Evolutionary conservation across 2,888 invertebrate genomes (phyloP), one percentile per base, ranked within the genome.

Genomic region (Argynnis bischoffii): DNA sequence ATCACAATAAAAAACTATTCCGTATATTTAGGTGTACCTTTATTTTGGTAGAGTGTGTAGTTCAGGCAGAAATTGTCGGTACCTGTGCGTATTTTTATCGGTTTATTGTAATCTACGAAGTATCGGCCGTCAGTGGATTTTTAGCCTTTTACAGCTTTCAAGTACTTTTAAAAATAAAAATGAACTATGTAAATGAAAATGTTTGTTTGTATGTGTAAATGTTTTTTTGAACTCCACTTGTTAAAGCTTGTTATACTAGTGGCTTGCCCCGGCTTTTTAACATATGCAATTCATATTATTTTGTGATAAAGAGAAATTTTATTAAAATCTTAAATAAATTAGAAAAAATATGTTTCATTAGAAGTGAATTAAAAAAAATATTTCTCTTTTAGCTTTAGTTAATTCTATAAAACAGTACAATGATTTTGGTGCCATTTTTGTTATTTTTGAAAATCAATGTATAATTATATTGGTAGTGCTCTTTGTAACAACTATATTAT

Each of bases 91-190:
- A 59, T 70, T 70, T 72, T 72, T 68, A 70, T 61, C 72, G 69
- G 69, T 69, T 67, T 70, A 72, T 64, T 65, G 70, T 72, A 70
- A 68, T 70, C 63, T 68, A 71, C 69, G 66, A 48, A 64, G 54
- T 64, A 64, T 66, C 64, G 69, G 55, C 41, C 65, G 47, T 60
- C 61, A 57, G 57, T 61, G 54, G 61, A 69, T 69, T 69, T 65
- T 67, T 69, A 63, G 57, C 66, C 61, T 66, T 69, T 59, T 69
- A 61, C 68, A 67, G 67, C 55, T 67, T 18, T 18, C 46, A 71
- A 71, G 64, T 71, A 66, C 64, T 66, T 69, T 71, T 64, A 69
- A 69, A 64, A 68, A 67, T 59, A 66, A 54, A 61, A 61, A 47
- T 51, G 48, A 18, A 67, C 64, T 41, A 46, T 51, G 47, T 18